Conservation (phyloP, 1,140 invertebrate genomes). For the Nymphalis io region DNA sequence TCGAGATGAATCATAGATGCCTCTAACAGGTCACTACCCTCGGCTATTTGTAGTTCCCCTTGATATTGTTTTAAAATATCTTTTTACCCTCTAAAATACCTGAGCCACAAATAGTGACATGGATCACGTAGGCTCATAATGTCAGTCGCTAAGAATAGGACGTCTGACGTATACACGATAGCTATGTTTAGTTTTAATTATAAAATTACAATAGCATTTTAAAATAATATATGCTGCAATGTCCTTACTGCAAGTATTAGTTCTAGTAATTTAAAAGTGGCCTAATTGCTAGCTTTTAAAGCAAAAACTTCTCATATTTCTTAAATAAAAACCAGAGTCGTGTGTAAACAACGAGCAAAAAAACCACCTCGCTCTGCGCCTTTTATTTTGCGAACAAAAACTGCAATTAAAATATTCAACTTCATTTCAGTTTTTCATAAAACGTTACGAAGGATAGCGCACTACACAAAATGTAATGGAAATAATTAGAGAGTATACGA, state of each 20-base stretch:
- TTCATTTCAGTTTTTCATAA: neutral
- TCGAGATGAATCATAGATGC: conserved; percentile 77
- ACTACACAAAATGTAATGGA: neutral
- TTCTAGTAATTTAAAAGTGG: conserved; percentile 8
- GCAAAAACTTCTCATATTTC: conserved; percentile 10
- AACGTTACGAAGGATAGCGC: conserved; percentile 1
- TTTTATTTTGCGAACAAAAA: conserved; percentile 17
- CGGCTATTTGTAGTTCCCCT: conserved; percentile 61
- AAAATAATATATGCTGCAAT: neutral
- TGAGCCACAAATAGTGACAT: conserved; percentile 28
- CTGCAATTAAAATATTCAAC: conserved; percentile 12
- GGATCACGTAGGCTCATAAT: conserved; percentile 25
- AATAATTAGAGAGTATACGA: neutral
- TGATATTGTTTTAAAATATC: conserved; percentile 45
- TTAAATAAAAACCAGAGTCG: conserved; percentile 13
- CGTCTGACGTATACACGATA: conserved; percentile 12
- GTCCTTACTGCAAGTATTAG: conserved; percentile 3
- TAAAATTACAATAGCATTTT: conserved; percentile 3
- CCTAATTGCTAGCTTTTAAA: conserved; percentile 11
- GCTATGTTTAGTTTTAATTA: conserved; percentile 3
- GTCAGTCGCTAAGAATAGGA: conserved; percentile 5
- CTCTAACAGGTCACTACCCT: conserved; percentile 69
- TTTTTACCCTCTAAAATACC: conserved; percentile 37
- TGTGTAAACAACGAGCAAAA: conserved; percentile 18
- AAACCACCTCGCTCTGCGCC: neutral